phyloP scores from a whole-genome alignment of 2,888 invertebrate genomes.

The Drosophila algonquin region DNA sequence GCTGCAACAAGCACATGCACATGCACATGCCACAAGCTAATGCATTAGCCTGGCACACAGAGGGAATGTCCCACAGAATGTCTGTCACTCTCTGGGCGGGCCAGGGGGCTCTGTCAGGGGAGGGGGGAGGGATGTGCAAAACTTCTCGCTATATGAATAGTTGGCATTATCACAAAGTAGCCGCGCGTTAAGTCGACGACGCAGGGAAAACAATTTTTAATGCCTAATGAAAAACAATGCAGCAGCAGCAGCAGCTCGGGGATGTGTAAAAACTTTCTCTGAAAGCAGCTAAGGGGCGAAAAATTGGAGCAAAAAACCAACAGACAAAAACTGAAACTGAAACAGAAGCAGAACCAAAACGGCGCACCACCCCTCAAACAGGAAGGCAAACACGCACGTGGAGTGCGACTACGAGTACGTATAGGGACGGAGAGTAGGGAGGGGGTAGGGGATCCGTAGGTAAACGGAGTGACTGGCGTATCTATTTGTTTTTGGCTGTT shows the following conservation, averaged over 20 bases:
- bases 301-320: conserved; percentile 46
- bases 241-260: conserved; percentile 34
- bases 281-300: conserved; percentile 18
- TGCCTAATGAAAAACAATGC: conserved; percentile 72
- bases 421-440: too few species aligned
- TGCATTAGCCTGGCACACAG: conserved; percentile 63
- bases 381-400: background rate
- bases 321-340: conserved; percentile 17
- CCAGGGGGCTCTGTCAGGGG: background rate
- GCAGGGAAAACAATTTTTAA: conserved; percentile 70
- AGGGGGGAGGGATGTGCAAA: background rate
- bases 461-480: conserved; percentile 35
- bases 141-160: conserved; percentile 28
- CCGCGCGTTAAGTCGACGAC: conserved; percentile 64
- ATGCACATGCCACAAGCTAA: conserved; percentile 29
- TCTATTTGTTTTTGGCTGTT: conserved; percentile 70
- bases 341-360: conserved; percentile 4
- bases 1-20: conserved; percentile 48
- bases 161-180: conserved; percentile 53
- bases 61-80: conserved; percentile 26
- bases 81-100: background rate
- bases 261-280: conserved; percentile 27
- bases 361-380: background rate
- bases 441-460: background rate
- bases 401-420: background rate